Evolutionary conservation across 2,113 vertebrate species (phyloP), one percentile per base, ranked within the genome.

Genomic region (Pithys albifrons): DNA sequence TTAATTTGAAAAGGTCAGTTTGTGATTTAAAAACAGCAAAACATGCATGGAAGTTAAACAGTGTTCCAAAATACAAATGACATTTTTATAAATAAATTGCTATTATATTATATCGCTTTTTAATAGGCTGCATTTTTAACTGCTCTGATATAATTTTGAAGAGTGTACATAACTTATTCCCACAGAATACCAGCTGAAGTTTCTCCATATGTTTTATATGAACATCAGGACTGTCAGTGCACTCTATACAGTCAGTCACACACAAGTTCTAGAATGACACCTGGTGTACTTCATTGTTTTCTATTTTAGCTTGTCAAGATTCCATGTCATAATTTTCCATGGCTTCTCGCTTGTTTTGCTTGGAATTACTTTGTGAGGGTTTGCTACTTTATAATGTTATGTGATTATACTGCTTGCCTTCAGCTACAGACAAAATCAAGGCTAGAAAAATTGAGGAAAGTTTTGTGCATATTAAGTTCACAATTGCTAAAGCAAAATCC

Each of bases 1-100:
- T 98, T 98, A 98, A 98, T 98, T 98, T 98, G 97, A 95, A 96
- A 97, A 97, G 97, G 96, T 96, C 97, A 74, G 33, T 65, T 74
- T 66, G 7, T 24, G 61, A 85, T 89, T 75, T 96, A 85, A 72
- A 96, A 97, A 94, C 91, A 93, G 95, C 93, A 88, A 87, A 92
- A 97, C 77, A 70, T 35, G 59, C 83, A 79, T 35, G 69, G 71
- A 92, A 94, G 83, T 91, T 81, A 43, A 73, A 61, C 45, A 65
- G 16, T 61, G 43, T 49, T 67, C 51, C 39, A 59, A 69, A 75
- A 86, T 61, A 54, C 28, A 93, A 91, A 86, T 48, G 6, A n/a
- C 17, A 19, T 24, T 84, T 89, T 85, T 67, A 62, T 37, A 83
- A 80, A 83, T 25, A 84, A 77, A 77, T 45, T 77, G 14, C 9